These are phyloP conservation scores for Eledona agricola DNA, from an alignment of 2,888 invertebrate species.

Conservation along the genomic window DNA sequence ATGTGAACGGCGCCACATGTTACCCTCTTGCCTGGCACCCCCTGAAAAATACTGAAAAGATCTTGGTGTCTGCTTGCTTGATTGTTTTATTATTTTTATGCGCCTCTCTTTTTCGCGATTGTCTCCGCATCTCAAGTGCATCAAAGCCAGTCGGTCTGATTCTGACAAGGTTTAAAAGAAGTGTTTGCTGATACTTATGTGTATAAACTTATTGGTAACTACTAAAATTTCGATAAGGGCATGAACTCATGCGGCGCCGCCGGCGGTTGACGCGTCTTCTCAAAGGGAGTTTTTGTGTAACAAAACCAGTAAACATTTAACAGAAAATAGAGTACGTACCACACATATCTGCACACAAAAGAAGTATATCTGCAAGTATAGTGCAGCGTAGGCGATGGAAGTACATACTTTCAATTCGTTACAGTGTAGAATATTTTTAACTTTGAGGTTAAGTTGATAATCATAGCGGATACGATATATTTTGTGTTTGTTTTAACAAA, in stretches of 20 bases:
- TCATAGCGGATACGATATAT: too few relatives aligned
- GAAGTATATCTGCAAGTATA: too few relatives aligned
- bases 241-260: conserved; percentile 21
- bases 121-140: conserved; percentile 6
- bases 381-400: too few relatives aligned
- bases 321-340: too few relatives aligned
- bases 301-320: too few relatives aligned
- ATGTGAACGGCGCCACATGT: conserved; percentile 54
- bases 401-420: too few relatives aligned
- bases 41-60: conserved; percentile 18
- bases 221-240: conserved; percentile 28
- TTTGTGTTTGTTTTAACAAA: too few relatives aligned
- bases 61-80: too few relatives aligned
- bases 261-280: conserved; percentile 31
- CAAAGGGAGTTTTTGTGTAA: conserved; percentile 9
- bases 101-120: conserved; percentile 8
- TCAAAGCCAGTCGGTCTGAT: conserved; percentile 27
- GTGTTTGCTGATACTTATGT: conserved; percentile 31
- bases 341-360: too few relatives aligned
- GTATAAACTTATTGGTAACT: conserved; percentile 28
- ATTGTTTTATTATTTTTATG: too few relatives aligned
- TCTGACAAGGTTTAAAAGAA: conserved; percentile 24
- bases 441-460: too few relatives aligned
- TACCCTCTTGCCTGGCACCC: conserved; percentile 31
- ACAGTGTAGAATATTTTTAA: too few relatives aligned